Base-by-base conservation (phyloP, 2,797 vertebrate genomes). In the Centroberyx gerrardi region DNA sequence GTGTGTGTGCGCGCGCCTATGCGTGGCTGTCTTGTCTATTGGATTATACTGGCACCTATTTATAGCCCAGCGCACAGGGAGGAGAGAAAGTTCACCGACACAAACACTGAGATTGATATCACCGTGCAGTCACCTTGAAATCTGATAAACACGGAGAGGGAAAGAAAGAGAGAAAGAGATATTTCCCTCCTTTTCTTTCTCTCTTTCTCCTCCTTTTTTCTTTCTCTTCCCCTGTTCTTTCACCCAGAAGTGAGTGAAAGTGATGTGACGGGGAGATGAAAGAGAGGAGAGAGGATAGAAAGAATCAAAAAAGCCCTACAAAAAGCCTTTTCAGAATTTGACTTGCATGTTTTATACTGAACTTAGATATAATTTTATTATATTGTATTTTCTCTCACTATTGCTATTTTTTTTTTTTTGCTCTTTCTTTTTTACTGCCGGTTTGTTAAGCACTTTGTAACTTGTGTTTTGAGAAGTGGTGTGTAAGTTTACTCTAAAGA, bases 21-120 rank as follows among this genome's bases (percentile, higher is more conserved):
- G 64, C 38, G 63, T 5, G 61, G 68, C 65, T 72, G 72, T 76
- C 63, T 69, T 77, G 27, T 78, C 52, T 78, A 82, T 82, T 84
- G 68, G 81, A 86, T 88, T 80, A 84, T 71, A 52, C 67, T 18
- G 44, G 49, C 55, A 55, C 49, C 73, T 73, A 82, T 87, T 85
- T 82, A 81, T 77, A 78, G 65, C 68, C 55, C 15, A 7, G 62
- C 60, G 40, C 49, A 54, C 28, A 28, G 22, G n/a, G 53, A 78
- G 68, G 55, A 83, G 63, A 69, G 49, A 77, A 67, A 54, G 68
- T 80, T 72, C 64, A 71, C 27, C 15, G 3, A 18, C 36, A 31
- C 54, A 59, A 74, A 62, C 73, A 78, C 73, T 46, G 46, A 18
- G 72, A 70, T 75, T 73, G 54, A 82, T 76, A 70, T 68, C 67